A percentile compares a stretch with the other conserved stretches of the same genome.
Evolutionary conservation across 2,113 vertebrate genomes (phyloP).

Genomic region (Macrotus californicus): DNA sequence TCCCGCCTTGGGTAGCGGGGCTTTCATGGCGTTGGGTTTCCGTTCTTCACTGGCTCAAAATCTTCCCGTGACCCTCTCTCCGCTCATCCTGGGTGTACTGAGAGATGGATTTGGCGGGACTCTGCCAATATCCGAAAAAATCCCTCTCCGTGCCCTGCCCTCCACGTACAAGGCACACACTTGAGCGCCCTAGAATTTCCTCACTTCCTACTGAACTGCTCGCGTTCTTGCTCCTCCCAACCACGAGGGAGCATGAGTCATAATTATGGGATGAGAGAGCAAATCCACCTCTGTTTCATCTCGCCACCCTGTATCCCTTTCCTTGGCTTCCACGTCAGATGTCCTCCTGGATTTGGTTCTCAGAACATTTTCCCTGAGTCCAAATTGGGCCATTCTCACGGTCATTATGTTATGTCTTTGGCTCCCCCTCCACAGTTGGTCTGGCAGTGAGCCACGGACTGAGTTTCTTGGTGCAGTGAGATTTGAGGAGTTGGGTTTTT

Average conservation of each 20-base stretch:
- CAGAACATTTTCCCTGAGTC: background rate
- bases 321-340: background rate
- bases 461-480: background rate
- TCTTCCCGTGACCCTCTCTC: fast-evolving
- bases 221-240: background rate
- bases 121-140: background rate
- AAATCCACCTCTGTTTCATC: background rate
- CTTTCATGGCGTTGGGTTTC: fast-evolving
- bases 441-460: background rate
- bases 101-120: background rate
- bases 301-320: background rate
- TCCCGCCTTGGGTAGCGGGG: fast-evolving
- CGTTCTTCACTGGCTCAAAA: fast-evolving
- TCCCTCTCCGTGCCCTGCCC: fast-evolving
- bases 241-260: background rate
- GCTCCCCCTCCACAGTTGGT: background rate
- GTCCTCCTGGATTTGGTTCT: background rate
- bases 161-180: background rate
- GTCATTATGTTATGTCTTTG: background rate
- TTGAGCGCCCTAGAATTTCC: background rate
- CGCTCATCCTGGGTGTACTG: too few relatives aligned
- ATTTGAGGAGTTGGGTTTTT: background rate
- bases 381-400: background rate
- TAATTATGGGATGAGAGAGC: background rate
- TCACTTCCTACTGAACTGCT: background rate